Evolutionary conservation across 2,888 invertebrate genomes (phyloP).

Genomic region (Miltochrista miniata): DNA sequence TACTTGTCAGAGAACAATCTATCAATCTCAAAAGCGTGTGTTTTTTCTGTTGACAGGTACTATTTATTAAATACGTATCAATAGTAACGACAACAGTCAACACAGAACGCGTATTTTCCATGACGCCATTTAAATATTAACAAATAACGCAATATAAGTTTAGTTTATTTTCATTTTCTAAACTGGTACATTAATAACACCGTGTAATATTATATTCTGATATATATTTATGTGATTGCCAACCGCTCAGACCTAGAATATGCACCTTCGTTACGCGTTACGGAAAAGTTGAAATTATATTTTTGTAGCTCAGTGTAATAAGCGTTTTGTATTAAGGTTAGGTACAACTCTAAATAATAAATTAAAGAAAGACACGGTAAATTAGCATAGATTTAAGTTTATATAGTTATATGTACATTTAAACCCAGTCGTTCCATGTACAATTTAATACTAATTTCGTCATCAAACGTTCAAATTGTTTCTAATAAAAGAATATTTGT

Average conservation of each 20-base stretch:
- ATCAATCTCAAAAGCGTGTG: constrained; percentile 24
- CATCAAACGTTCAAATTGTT: background rate
- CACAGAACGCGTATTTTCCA: constrained; percentile 22
- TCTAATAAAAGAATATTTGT: background rate
- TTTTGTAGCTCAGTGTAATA: constrained; percentile 36
- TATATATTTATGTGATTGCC: constrained; percentile 28
- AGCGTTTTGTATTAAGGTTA: constrained; percentile 31
- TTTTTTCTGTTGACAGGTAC: constrained; percentile 44
- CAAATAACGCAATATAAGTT: constrained; percentile 38
- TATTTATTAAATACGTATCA: constrained; percentile 40
- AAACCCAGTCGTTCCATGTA: constrained; percentile 37
- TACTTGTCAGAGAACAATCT: constrained; percentile 5
- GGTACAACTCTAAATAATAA: constrained; percentile 33
- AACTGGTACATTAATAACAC: constrained; percentile 37
- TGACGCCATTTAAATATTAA: constrained; percentile 34
- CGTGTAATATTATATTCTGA: constrained; percentile 39
- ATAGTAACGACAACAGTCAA: constrained; percentile 52
- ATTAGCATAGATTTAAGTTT: constrained; percentile 23
- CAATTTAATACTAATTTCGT: background rate
- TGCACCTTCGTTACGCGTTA: constrained; percentile 36
- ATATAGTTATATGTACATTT: constrained; percentile 17
- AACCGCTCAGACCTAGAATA: constrained; percentile 26
- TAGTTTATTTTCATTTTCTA: constrained; percentile 25
- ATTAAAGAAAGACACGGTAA: constrained; percentile 30
- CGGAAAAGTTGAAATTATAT: constrained; percentile 37